These are phyloP conservation scores for Ageneiosus marmoratus DNA, from an alignment of 2,113 vertebrate species.

Conservation along the genomic window DNA sequence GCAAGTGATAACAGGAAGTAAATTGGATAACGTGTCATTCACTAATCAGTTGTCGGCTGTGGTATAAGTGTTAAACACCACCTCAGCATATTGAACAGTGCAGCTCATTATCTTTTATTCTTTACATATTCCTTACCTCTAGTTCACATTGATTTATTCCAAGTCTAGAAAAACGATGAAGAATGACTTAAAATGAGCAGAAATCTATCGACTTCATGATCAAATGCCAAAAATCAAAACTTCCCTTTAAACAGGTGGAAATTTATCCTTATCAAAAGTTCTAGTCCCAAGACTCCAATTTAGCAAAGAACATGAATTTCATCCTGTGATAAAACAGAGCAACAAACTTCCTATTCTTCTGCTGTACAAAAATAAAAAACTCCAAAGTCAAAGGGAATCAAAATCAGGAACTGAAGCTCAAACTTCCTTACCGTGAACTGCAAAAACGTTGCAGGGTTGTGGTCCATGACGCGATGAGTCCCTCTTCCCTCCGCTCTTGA, in stretches of 20 bases:
- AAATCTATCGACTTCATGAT: background rate
- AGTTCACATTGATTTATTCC: background rate
- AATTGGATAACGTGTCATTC: too few relatives aligned
- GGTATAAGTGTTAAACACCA: too few relatives aligned
- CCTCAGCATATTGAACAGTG: background rate
- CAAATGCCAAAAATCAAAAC: background rate
- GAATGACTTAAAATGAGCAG: background rate
- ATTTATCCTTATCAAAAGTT: background rate
- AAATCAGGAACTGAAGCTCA: background rate
- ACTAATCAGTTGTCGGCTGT: background rate
- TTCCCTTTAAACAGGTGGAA: background rate
- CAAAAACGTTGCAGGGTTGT: conserved; percentile 89
- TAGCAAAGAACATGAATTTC: background rate
- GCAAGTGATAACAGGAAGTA: background rate
- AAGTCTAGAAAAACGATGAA: background rate
- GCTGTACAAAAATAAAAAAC: background rate
- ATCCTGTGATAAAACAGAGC: background rate
- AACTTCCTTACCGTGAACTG: conserved; percentile 87
- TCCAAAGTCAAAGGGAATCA: background rate
- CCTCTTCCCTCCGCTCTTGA: conserved; percentile 84
- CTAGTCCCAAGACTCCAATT: background rate
- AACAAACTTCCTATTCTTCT: background rate
- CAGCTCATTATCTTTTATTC: background rate
- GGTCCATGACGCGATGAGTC: conserved; percentile 85
- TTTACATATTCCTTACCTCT: background rate